phyloP scores from a whole-genome alignment of 2,113 vertebrate genomes.

The Callionymus lyra region DNA sequence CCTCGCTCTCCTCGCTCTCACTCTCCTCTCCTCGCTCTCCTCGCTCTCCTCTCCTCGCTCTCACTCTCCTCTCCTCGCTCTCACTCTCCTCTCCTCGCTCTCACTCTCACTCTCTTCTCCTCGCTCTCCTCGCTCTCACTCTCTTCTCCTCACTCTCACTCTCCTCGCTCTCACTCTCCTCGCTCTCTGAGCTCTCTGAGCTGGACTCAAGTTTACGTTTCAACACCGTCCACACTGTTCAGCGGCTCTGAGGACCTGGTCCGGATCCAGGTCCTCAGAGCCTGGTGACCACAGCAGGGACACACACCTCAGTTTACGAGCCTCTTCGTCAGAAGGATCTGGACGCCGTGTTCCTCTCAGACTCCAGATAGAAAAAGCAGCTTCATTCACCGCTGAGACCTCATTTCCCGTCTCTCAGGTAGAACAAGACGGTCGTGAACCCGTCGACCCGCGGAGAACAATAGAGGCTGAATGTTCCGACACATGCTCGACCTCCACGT shows the following conservation, averaged over 20 bases:
- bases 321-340: conserved; percentile 33
- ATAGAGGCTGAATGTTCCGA: conserved; percentile 7
- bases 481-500: neutral
- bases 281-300: conserved; percentile 18
- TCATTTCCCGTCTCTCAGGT: conserved; percentile 18
- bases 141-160: too few species aligned
- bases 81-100: too few species aligned
- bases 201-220: conserved; percentile 48
- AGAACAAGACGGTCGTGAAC: conserved; percentile 34
- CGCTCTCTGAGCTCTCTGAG: conserved; percentile 7
- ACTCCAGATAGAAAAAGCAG: conserved; percentile 18
- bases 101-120: conserved; percentile 8
- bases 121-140: too few species aligned
- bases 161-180: too few species aligned
- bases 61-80: too few species aligned
- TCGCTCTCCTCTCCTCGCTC: neutral
- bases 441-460: conserved; percentile 12
- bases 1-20: too few species aligned
- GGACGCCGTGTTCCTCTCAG: conserved; percentile 19
- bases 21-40: conserved; percentile 5
- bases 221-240: conserved; percentile 31
- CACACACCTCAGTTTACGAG: conserved; percentile 26
- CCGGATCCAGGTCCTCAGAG: too few species aligned
- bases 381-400: conserved; percentile 16
- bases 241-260: too few species aligned